These are phyloP conservation scores for Arbacia lixula DNA, from an alignment of 53 echinoderm and acorn worm species.

Conservation along the genomic window DNA sequence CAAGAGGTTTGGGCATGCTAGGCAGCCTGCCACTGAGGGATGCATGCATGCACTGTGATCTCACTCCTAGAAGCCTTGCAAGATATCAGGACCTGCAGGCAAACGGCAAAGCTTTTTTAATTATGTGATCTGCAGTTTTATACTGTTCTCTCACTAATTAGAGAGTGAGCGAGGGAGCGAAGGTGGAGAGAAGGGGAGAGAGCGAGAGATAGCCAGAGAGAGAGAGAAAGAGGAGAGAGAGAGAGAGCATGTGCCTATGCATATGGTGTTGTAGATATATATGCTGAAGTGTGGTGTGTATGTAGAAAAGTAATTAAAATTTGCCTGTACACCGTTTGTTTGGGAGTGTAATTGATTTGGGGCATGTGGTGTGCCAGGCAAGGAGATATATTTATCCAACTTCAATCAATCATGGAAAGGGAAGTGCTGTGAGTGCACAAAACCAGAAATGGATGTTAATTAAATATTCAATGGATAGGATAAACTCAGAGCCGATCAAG, in stretches of 20 bases:
- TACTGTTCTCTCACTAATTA: constrained; percentile 49
- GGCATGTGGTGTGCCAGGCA: constrained; percentile 48
- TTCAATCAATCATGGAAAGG: constrained; percentile 41
- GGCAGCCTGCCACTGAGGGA: too few species aligned
- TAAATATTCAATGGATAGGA: constrained; percentile 48
- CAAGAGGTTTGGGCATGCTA: too few species aligned
- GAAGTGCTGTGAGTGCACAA: constrained; percentile 39
- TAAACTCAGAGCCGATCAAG: constrained; percentile 23
- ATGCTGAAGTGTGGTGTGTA: constrained; percentile 48
- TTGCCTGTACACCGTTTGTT: constrained; percentile 59
- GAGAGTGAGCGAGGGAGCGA: not conserved
- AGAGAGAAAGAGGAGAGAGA: not conserved
- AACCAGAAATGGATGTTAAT: constrained; percentile 61
- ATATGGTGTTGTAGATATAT: constrained; percentile 34
- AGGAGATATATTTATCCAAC: constrained; percentile 51
- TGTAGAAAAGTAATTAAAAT: constrained; percentile 62
- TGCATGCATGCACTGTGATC: too few species aligned
- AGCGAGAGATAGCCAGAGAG: constrained; percentile 7
- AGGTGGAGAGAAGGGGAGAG: constrained; percentile 9
- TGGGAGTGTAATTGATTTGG: constrained; percentile 54
- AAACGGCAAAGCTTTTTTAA: constrained; percentile 54
- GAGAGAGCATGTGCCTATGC: constrained; percentile 39
- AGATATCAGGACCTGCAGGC: constrained; percentile 48
- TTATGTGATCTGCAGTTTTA: constrained; percentile 59
- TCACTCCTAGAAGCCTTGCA: constrained; percentile 19